phyloP scores from a whole-genome alignment of 1,140 invertebrate species.

The Hycleus phaleratus region DNA sequence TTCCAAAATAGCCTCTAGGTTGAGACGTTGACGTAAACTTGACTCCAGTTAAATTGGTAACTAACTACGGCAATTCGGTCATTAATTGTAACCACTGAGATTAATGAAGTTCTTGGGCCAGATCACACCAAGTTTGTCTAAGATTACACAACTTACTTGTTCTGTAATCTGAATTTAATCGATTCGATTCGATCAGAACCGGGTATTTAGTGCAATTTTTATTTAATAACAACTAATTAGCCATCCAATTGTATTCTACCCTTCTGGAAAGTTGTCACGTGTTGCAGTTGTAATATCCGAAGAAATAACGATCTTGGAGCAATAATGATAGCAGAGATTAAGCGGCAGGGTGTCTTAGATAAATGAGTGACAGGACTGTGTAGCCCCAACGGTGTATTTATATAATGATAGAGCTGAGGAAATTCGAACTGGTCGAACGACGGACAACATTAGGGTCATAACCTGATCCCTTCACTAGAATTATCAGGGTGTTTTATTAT shows the following conservation, averaged over 20 bases:
- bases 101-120: slow-evolving; percentile 29
- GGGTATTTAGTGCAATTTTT: not conserved
- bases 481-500: not conserved
- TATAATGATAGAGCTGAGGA: slow-evolving; percentile 39
- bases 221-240: no score
- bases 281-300: not conserved
- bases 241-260: no score
- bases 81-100: slow-evolving; percentile 29
- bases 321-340: slow-evolving; percentile 38
- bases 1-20: no score
- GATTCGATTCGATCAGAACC: slow-evolving; percentile 10
- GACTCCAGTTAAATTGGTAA: no score
- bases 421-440: slow-evolving; percentile 25
- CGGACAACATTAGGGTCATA: slow-evolving; percentile 31
- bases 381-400: slow-evolving; percentile 39
- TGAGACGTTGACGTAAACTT: no score
- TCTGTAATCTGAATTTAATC: slow-evolving; percentile 4
- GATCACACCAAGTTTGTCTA: slow-evolving; percentile 21
- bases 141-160: slow-evolving; percentile 22
- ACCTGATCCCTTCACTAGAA: slow-evolving; percentile 30
- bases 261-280: no score
- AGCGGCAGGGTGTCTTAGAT: slow-evolving; percentile 36
- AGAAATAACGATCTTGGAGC: slow-evolving; percentile 13
- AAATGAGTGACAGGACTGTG: slow-evolving; percentile 37
- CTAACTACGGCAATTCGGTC: slow-evolving; percentile 18